A percentile compares a stretch with the other conserved stretches of the same genome.
These are phyloP conservation scores for Acromyrmex heyeri DNA, from an alignment of 1,140 invertebrate species.

Conservation along the genomic window DNA sequence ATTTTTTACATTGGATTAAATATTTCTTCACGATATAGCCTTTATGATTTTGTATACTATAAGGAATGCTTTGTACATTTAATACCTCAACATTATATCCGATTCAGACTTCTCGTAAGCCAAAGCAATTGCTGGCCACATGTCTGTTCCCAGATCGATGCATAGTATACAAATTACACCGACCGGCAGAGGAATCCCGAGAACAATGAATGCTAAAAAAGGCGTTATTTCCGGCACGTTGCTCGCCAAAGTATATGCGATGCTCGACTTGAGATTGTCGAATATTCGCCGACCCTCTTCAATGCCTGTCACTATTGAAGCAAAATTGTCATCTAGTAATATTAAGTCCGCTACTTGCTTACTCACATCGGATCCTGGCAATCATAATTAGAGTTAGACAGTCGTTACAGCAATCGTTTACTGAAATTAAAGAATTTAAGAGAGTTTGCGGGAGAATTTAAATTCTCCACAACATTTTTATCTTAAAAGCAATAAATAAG, in stretches of 20 bases:
- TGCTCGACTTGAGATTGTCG: constrained; percentile 99
- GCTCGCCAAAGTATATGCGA: constrained; percentile 99
- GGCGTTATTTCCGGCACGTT: constrained; percentile 99
- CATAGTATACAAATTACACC: constrained; percentile 99
- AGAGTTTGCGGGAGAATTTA: background rate
- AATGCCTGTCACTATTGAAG: constrained; percentile 99
- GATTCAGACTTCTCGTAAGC: constrained; percentile 99
- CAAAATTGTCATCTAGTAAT: constrained; percentile 99
- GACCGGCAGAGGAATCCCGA: constrained; percentile 98
- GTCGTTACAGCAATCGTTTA: background rate
- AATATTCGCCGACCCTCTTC: constrained; percentile 99
- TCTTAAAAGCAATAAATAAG: background rate
- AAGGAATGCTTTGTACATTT: background rate
- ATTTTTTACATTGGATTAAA: background rate
- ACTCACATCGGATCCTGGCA: constrained; percentile 95
- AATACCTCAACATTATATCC: constrained; percentile 96
- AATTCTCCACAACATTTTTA: background rate
- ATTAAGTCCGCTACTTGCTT: constrained; percentile 99
- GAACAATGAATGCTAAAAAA: constrained; percentile 98
- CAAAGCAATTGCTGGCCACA: constrained; percentile 99
- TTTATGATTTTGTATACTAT: background rate
- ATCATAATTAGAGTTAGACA: background rate
- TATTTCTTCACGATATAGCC: background rate
- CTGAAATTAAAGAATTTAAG: background rate
- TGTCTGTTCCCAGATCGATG: constrained; percentile 99